Evolutionary conservation across 2,888 invertebrate genomes (phyloP), one percentile per base, ranked within the genome.

Genomic region (Colletes collaris): DNA sequence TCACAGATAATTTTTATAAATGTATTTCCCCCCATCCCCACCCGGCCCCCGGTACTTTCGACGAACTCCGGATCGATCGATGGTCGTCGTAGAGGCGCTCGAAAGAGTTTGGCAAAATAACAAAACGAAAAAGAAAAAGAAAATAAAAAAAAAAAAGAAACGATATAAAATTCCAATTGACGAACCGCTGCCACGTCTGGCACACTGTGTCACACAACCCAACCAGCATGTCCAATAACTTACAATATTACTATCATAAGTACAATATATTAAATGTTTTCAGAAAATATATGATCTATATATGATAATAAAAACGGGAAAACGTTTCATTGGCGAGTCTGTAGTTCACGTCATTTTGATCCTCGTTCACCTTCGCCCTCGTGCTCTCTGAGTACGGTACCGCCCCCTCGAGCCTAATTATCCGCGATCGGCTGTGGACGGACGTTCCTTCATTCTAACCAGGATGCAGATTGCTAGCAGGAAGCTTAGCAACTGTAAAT

Each of bases 231-330:
- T 90, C 89, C 87, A 89, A 89, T 88, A 88, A 88, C 88, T 90
- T 88, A 90, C 85, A 86, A 88, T 89, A 90, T 89, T 90, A 89
- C 87, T 90, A 90, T 87, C 82, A 88, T 90, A 91, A 90, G 89
- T 89, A 89, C 87, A 89, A 89, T 90, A 91, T 90, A 91, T 91
- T 91, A 90, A 91, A 88, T 91, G 91, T 91, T 91, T 91, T 90
- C 90, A 90, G 85, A 89, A 90, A 89, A 91, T 90, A 91, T 90
- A 90, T 90, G 90, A 90, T 90, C 89, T 90, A 90, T 90, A 90
- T 90, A 91, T 90, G 90, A 90, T 90, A 90, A 90, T 91, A 90
- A 90, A 91, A 90, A 87, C 81, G 68, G 85, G 83, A 88, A 89
- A 90, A 90, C 82, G 86, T 88, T 89, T 88, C 81, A 83, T 68